Evolutionary conservation across 2,113 vertebrate genomes (phyloP), one percentile per base, ranked within the genome.

Genomic region (Ceyx melanurus): DNA sequence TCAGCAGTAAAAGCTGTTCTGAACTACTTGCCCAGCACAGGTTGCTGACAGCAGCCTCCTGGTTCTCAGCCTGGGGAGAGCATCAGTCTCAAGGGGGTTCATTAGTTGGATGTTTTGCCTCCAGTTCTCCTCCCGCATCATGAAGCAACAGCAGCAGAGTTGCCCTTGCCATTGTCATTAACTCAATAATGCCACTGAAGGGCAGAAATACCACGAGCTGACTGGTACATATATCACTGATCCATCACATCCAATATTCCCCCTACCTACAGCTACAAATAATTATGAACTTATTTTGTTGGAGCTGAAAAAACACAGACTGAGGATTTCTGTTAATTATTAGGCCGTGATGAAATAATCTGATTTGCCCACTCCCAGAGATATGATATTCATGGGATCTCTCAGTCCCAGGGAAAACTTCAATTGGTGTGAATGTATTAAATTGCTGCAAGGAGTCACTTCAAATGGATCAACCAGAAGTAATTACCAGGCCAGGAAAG

Each of bases 291-390:
- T 96, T 96, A 80, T 96, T 94, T 95, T 95, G 84, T 89, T 94
- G 48, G 77, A 70, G 45, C 78, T 96, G 33, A 89, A 95, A 77
- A 31, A 95, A 96, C 72, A 89, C 15, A 70, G 96, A 91, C 89
- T 96, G 97, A 96, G 93, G 97, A 95, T 95, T 95, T 96, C 70
- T 97, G 72, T 95, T 97, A 97, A 97, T 97, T 97, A 97, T 97
- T 97, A 93, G 65, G 65, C 65, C 43, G 3, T 71, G 82, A 95
- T 94, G 92, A 97, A 97, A 97, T 97, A 97, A 84, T 86, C 90
- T 20, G 23, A 89, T 92, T 84, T 96, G 6, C 65, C 68, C 61
- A 81, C 53, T 96, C 61, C 50, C 26, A 48, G 80, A 67, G 43
- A 80, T 91, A 86, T 85, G 50, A 23, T 29, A 61, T 86, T 48